Base-by-base conservation (phyloP, 2,888 invertebrate species). In the Acleris cristana region DNA sequence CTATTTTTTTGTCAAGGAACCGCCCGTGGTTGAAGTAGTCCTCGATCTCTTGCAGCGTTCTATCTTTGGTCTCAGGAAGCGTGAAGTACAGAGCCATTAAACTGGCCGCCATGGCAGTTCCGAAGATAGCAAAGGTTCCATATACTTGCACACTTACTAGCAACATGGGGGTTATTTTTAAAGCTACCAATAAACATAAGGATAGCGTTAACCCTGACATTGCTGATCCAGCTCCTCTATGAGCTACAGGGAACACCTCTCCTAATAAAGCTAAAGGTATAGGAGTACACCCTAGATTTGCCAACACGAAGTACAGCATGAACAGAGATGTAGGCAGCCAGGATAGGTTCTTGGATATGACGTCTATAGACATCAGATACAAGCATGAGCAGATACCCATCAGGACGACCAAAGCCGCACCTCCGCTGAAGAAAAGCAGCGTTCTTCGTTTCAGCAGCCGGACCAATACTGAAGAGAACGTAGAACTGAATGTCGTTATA, bases 41-140 rank as follows among this genome's bases (percentile, higher is more conserved):
- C 59, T 81, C 81, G 0, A 81, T 81, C 64, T 81, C 77, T 30
- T 81, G 80, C 58, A 81, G 68, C 1, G 81, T 81, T 54, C 70
- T 77, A 34, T 80, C 79, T 64, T 80, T 82, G 14, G 82, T 82
- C 68, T 80, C 81, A 1, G 82, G 82, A 4, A 81, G 69, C 7
- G 76, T 73, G 23, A 75, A 76, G 66, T 76, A 79, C 5, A 81
- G 56, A 0, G 67, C 64, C 0, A 69, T n/a, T 19, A 82, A 55
- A 19, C 73, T 48, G 0, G 76, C 4, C 0, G 72, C 75, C 74
- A 78, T 78, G 1, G 79, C 70, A 2, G 72, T 57, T 2, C 85
- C 87, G 56, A 80, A 85, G 1, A 86, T 79, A 16, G 80, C 74
- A 62, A 89, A 89, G 0, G 86, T 86, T 0, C 89, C 89, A 48